phyloP scores from a whole-genome alignment of 2,888 invertebrate species.

The Pristionchus maxplancki region DNA sequence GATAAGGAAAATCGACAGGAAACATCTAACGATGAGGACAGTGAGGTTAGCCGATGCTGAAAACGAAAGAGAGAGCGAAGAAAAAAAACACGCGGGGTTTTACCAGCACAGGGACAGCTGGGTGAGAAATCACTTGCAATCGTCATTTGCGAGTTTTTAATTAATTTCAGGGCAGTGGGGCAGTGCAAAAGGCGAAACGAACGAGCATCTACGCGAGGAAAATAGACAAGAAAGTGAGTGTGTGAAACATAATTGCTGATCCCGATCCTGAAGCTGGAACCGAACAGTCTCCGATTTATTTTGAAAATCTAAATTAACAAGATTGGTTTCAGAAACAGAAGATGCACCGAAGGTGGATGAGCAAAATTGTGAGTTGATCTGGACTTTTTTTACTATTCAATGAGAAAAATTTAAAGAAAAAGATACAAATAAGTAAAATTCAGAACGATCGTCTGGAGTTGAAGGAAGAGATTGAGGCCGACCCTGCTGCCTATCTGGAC shows the following conservation, averaged over 20 bases:
- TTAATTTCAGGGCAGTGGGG: background rate
- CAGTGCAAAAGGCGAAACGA: background rate
- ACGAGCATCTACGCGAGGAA: background rate
- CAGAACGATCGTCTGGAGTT: background rate
- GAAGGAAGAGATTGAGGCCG: background rate
- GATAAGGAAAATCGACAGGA: too few relatives aligned
- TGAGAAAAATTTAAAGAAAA: background rate
- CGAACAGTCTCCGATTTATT: background rate
- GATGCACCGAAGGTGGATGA: background rate
- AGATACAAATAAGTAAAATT: background rate
- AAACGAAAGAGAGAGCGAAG: too few relatives aligned
- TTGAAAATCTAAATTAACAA: background rate
- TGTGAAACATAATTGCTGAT: background rate
- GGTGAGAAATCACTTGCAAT: too few relatives aligned
- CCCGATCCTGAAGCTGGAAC: background rate
- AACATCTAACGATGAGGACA: too few relatives aligned
- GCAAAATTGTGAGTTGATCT: background rate
- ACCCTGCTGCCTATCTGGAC: background rate
- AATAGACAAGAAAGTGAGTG: background rate
- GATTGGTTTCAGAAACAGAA: background rate
- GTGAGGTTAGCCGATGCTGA: too few relatives aligned
- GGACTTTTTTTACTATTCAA: background rate
- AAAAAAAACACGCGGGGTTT: too few relatives aligned
- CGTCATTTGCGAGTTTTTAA: too few relatives aligned
- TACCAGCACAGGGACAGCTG: too few relatives aligned